Conservation (phyloP, 2,113 vertebrate species). For the Trachemys scripta region DNA sequence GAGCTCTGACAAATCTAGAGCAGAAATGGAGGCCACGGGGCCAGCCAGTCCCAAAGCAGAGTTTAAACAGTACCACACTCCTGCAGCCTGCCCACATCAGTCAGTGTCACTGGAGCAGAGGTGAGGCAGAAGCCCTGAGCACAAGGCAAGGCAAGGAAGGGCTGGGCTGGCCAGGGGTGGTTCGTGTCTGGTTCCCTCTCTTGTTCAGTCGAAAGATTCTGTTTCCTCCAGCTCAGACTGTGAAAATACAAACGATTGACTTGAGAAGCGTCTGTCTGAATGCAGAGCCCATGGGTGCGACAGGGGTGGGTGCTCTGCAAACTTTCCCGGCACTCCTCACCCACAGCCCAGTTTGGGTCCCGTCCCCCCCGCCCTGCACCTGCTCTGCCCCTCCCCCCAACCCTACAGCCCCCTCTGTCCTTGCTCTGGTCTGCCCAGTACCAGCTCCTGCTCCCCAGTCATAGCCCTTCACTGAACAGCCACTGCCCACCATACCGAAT, state of each 20-base stretch:
- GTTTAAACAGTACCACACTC: rapidly evolving
- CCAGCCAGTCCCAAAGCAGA: not conserved
- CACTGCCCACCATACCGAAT: not conserved
- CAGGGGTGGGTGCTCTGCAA: no score
- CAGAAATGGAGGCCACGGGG: not conserved
- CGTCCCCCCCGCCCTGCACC: no score
- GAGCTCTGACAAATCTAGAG: not conserved
- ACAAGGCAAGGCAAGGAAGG: no score
- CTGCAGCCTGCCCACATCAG: rapidly evolving
- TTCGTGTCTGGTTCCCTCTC: rapidly evolving
- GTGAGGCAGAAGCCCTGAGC: not conserved
- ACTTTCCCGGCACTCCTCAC: not conserved
- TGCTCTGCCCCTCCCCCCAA: not conserved
- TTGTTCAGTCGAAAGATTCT: rapidly evolving
- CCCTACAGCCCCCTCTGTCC: not conserved
- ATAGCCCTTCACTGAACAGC: not conserved
- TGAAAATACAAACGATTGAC: slow-evolving; percentile 45
- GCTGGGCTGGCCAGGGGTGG: not conserved
- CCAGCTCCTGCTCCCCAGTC: not conserved
- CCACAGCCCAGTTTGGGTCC: not conserved
- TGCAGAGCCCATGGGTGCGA: not conserved
- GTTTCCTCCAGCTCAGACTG: not conserved
- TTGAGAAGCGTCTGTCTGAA: rapidly evolving
- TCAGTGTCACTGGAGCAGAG: not conserved
- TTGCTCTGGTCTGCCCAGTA: not conserved